A percentile compares a stretch with the other conserved stretches of the same genome.
Evolutionary conservation across 2,888 invertebrate genomes (phyloP).

Genomic region (Ichneumoninae sp.): DNA sequence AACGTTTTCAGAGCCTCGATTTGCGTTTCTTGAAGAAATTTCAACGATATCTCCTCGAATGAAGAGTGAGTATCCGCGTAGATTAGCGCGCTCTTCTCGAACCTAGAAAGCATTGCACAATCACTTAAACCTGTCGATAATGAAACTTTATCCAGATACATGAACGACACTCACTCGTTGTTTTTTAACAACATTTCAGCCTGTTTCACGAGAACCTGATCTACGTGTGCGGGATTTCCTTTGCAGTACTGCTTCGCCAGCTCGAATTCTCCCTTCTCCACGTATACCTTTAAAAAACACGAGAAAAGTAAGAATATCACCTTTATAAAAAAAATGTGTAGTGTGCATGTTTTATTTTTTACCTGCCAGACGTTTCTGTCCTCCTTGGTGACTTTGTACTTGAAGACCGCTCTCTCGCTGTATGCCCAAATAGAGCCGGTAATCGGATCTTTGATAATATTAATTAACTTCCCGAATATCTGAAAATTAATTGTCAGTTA

Average conservation of each 20-base stretch:
- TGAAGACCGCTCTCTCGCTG: constrained; percentile 93
- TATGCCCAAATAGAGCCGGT: constrained; percentile 94
- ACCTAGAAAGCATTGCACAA: constrained; percentile 83
- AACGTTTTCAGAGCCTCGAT: constrained; percentile 95
- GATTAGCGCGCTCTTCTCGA: constrained; percentile 92
- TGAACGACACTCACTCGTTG: constrained; percentile 86
- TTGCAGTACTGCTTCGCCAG: constrained; percentile 93
- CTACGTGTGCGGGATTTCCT: constrained; percentile 92
- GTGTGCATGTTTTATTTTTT: constrained; percentile 20
- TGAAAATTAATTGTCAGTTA: constrained; percentile 72
- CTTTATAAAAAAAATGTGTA: not conserved
- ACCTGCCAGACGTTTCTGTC: constrained; percentile 93
- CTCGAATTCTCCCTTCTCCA: constrained; percentile 93
- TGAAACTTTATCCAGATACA: not conserved
- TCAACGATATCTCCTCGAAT: constrained; percentile 97
- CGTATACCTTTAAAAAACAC: constrained; percentile 87
- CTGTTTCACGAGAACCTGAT: constrained; percentile 94
- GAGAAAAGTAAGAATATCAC: constrained; percentile 25
- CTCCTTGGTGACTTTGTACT: constrained; percentile 93
- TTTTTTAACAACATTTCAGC: constrained; percentile 93
- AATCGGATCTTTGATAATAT: constrained; percentile 92
- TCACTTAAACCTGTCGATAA: not conserved
- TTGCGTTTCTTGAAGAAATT: constrained; percentile 93
- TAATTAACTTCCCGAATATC: constrained; percentile 91
- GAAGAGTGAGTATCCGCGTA: constrained; percentile 96